Percentiles rank a stretch among this genome's conserved stretches.
phyloP scores from a whole-genome alignment of 2,113 vertebrate species.

The Osmerus mordax region DNA sequence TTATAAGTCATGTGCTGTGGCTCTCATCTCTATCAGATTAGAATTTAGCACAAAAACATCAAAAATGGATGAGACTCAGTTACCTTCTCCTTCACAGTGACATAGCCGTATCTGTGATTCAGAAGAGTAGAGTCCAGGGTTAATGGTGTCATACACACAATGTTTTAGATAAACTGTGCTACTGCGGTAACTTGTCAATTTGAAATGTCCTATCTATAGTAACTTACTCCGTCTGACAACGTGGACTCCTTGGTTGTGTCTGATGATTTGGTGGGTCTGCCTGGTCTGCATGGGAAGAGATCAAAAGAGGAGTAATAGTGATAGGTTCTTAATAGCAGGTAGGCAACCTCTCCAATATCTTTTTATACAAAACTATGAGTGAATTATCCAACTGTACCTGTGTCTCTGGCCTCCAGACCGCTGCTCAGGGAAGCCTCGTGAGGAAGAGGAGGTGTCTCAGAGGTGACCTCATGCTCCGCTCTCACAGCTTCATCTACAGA shows the following conservation, averaged over 20 bases:
- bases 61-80: not conserved
- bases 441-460: not conserved
- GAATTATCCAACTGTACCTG: not conserved
- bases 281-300: slow-evolving; percentile 5
- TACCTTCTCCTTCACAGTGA: slow-evolving; percentile 31
- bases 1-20: not conserved
- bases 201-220: not conserved
- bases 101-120: slow-evolving; percentile 22
- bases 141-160: not conserved
- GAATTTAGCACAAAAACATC: not conserved
- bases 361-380: not conserved
- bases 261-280: not conserved
- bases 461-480: too few species aligned
- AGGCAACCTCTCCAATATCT: too few species aligned
- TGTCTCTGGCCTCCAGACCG: not conserved
- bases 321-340: too few species aligned
- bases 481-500: not conserved
- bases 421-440: not conserved
- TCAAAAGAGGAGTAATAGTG: not conserved
- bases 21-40: not conserved
- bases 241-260: not conserved
- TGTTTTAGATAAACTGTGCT: not conserved
- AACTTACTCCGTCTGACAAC: slow-evolving; percentile 26
- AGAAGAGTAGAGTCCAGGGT: not conserved
- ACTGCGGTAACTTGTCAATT: not conserved